Base-by-base conservation (phyloP, 2,113 vertebrate genomes). In the Indicator maculatus region DNA sequence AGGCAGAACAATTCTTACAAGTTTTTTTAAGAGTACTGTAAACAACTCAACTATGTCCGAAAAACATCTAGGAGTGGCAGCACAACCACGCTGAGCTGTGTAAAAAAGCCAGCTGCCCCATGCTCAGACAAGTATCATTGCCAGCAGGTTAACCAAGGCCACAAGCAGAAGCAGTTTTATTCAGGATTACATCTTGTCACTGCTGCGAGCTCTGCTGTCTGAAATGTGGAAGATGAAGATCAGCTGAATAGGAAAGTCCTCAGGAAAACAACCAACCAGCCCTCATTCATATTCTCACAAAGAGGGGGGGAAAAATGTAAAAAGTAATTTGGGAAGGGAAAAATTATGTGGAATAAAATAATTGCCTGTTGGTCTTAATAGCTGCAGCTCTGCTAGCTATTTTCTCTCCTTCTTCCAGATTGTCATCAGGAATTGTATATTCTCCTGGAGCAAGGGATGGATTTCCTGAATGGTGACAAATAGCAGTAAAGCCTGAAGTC, bases 391-490 rank as follows among this genome's bases (percentile, higher is more conserved):
- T 88, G 80, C 31, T 86, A 70, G 78, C 55, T 73, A 31, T 90
- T 89, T 94, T 81, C 70, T 86, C 69, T 90, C 85, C 60, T 53
- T 75, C 58, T 86, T 92, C 39, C 72, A 73, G 70, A 70, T 61
- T 90, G 83, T 85, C 80, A 93, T 80, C 65, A 88, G 60, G 65
- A 82, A 94, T 53, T 83, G 89, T 87, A 45, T 56, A n/a, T 90
- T 92, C 74, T 87, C 41, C 74, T 80, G 67, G 87, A 92, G 81
- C 71, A 67, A 94, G 39, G 52, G 78, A 74, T 96, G 75, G 92
- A 91, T 92, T 95, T 96, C 89, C 94, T 91, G 89, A 85, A 90
- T 44, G 82, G 71, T 92, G 84, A 94, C 87, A 92, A 93, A 93
- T 30, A 89, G 67, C 78, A 92, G 50, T 66, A 89, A 93, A 87